Evolutionary conservation across 2,797 vertebrate species (phyloP), one percentile per base, ranked within the genome.

Genomic region (Microctenopoma stevenorrisi): DNA sequence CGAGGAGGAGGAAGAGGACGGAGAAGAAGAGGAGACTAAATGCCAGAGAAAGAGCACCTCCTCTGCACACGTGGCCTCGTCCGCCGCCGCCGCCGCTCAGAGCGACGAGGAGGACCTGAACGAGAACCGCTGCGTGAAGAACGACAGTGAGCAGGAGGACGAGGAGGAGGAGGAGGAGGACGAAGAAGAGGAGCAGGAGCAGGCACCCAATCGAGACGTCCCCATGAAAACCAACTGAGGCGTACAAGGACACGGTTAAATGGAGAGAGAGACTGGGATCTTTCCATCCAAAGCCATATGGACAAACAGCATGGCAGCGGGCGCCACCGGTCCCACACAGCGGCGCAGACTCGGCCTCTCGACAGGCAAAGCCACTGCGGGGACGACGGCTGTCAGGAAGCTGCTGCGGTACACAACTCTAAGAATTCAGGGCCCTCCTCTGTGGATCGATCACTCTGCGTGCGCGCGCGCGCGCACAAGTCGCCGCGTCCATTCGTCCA

Each of bases 201-300:
- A 93, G 62, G 94, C 91, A 57, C 84, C 95, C 88, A 95, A 93
- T 89, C 95, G 93, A 40, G 96, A 98, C 81, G 94, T 97, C 80
- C 90, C 95, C 88, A 98, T 99, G 98, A 97, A 96, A 93, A 95
- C 95, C 93, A 98, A 98, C 92, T 98, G 94, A 96, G 74, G 82
- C 44, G 16, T 7, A 58, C 26, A 0, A 44, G 62, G 71, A 73
- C 48, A 55, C 14, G 8, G 71, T 68, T 55, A 74, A 67, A 78
- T 9, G 59, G 33, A 33, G 33, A 66, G 78, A 82, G 82, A 83
- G 81, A 82, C 76, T 42, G 53, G 77, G 69, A 83, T 89, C 80
- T 89, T 83, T 92, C 86, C 87, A 92, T 92, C 89, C 93, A 93
- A 96, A 97, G 95, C 96, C 96, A 96, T 96, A 96, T 88, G 90